Conservation (phyloP, 1,140 invertebrate genomes). For the Drosophila saltans region DNA sequence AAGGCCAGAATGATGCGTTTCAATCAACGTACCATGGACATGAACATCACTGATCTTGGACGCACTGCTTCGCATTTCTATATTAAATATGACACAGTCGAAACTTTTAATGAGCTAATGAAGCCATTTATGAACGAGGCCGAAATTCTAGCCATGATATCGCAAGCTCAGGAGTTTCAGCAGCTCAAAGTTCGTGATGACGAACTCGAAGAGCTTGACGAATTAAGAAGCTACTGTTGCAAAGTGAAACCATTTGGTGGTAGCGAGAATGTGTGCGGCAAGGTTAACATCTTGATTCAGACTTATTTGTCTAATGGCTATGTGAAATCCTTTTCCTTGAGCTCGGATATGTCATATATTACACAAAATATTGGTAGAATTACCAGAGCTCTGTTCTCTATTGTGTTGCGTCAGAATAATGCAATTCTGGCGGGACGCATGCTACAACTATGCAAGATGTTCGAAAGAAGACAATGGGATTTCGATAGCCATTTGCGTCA, state of each 20-base stretch:
- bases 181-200: slow-evolving; percentile 98
- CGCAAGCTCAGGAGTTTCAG: slow-evolving; percentile 96
- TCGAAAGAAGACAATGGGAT: slow-evolving; percentile 95
- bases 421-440: slow-evolving; percentile 93
- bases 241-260: slow-evolving; percentile 90
- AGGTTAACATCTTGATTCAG: slow-evolving; percentile 97
- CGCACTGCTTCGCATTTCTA: slow-evolving; percentile 99
- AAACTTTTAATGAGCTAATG: slow-evolving; percentile 93
- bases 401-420: slow-evolving; percentile 94
- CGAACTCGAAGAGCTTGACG: slow-evolving; percentile 95
- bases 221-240: slow-evolving; percentile 88
- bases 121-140: slow-evolving; percentile 92
- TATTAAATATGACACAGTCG: slow-evolving; percentile 98
- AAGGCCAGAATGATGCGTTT: slow-evolving; percentile 97
- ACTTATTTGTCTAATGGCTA: slow-evolving; percentile 92
- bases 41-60: slow-evolving; percentile 94
- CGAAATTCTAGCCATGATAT: slow-evolving; percentile 94
- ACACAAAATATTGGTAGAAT: slow-evolving; percentile 97
- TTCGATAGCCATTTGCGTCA: slow-evolving; percentile 94
- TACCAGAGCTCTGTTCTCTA: slow-evolving; percentile 96
- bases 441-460: slow-evolving; percentile 93
- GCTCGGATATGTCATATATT: slow-evolving; percentile 97
- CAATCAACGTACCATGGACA: slow-evolving; percentile 91
- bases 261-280: slow-evolving; percentile 95
- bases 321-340: slow-evolving; percentile 94